Conservation (phyloP, 2,888 invertebrate species). For the Scaptomyza reducta region DNA sequence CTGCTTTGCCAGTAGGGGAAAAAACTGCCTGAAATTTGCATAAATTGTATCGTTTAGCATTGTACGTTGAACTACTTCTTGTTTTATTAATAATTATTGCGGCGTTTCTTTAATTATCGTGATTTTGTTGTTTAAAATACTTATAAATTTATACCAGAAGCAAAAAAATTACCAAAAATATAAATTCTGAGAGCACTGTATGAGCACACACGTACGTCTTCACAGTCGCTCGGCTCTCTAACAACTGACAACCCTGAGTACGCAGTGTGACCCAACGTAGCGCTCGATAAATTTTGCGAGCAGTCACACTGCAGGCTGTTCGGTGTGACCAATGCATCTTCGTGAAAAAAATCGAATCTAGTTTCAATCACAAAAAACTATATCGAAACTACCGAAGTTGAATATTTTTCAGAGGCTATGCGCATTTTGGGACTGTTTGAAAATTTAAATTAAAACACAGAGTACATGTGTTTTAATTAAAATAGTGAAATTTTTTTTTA, state of each 20-base stretch:
- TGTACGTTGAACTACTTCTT: slow-evolving; percentile 46
- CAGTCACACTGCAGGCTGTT: slow-evolving; percentile 24
- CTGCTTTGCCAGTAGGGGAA: slow-evolving; percentile 46
- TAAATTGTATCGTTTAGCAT: slow-evolving; percentile 47
- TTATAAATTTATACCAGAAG: slow-evolving; percentile 60
- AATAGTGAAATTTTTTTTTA: slow-evolving; percentile 2
- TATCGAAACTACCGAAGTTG: slow-evolving; percentile 23
- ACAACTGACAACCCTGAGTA: slow-evolving; percentile 49
- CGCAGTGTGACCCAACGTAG: slow-evolving; percentile 46
- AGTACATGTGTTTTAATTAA: slow-evolving; percentile 1
- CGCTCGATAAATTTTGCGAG: slow-evolving; percentile 1
- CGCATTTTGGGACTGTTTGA: neutral
- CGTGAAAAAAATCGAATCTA: slow-evolving; percentile 30
- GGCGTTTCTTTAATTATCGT: slow-evolving; percentile 53
- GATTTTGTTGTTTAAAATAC: slow-evolving; percentile 46
- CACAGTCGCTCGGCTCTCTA: slow-evolving; percentile 69
- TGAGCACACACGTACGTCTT: slow-evolving; percentile 78
- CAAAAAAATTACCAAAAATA: slow-evolving; percentile 73
- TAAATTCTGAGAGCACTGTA: slow-evolving; percentile 76
- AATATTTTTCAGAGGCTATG: slow-evolving; percentile 10
- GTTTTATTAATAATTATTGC: slow-evolving; percentile 49
- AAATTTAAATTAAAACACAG: neutral
- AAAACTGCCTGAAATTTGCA: slow-evolving; percentile 61
- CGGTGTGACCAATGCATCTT: slow-evolving; percentile 34
- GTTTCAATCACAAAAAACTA: slow-evolving; percentile 14